Conservation (phyloP, 2,888 invertebrate species). For the Heteromyza rotundicornis region DNA sequence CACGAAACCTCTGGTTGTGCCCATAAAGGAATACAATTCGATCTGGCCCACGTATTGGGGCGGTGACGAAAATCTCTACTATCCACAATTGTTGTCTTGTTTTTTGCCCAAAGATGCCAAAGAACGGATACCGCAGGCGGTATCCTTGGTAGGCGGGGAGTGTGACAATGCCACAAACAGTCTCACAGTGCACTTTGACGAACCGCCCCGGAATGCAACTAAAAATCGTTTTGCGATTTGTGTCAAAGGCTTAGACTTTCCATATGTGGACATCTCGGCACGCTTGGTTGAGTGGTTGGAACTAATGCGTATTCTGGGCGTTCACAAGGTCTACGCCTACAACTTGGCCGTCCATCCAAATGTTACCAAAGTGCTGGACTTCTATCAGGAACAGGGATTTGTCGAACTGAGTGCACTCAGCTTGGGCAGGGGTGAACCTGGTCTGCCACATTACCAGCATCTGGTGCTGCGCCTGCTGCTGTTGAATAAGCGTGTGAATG, state of each 20-base stretch:
- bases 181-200: constrained; percentile 78
- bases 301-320: constrained; percentile 82
- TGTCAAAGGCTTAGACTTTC: constrained; percentile 90
- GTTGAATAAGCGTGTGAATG: constrained; percentile 89
- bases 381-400: constrained; percentile 68
- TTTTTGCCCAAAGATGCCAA: not conserved
- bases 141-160: constrained; percentile 79
- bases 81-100: not conserved
- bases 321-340: constrained; percentile 88
- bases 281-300: constrained; percentile 94
- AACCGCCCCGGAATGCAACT: constrained; percentile 64
- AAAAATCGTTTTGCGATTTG: constrained; percentile 86
- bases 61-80: too few relatives aligned
- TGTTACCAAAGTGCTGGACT: constrained; percentile 75
- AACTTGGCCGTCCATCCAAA: constrained; percentile 86
- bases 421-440: constrained; percentile 85
- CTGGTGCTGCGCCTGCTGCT: constrained; percentile 83
- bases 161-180: constrained; percentile 85
- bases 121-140: constrained; percentile 60
- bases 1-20: constrained; percentile 76
- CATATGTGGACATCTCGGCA: constrained; percentile 85
- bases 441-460: constrained; percentile 83
- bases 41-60: constrained; percentile 91
- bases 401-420: constrained; percentile 79
- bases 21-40: constrained; percentile 84